These are phyloP conservation scores for Petrolisthes cinctipes DNA, from an alignment of 2,888 invertebrate genomes.

Conservation along the genomic window DNA sequence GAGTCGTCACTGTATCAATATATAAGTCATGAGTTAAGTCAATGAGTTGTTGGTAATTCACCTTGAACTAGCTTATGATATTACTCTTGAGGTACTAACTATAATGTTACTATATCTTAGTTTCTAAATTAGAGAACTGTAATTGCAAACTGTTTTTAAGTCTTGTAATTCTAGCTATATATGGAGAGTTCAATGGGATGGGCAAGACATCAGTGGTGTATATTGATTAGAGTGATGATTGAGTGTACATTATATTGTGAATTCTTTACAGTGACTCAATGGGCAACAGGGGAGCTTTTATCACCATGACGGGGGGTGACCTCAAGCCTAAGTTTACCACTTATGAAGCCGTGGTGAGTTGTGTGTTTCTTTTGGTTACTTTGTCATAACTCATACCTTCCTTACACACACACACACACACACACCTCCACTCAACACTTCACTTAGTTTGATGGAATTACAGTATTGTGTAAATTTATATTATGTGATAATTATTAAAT, in stretches of 20 bases:
- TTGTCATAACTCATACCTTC: neutral
- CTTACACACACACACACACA: too few species aligned
- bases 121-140: neutral
- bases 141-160: neutral
- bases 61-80: too few species aligned
- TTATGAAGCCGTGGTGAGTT: slow-evolving; percentile 93
- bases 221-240: too few species aligned
- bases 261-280: slow-evolving; percentile 88
- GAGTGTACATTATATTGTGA: too few species aligned
- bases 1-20: neutral
- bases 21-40: neutral
- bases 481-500: too few species aligned
- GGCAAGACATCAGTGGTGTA: too few species aligned
- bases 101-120: neutral
- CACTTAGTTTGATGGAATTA: too few species aligned
- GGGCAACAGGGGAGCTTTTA: slow-evolving; percentile 98
- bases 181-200: neutral
- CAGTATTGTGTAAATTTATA: too few species aligned
- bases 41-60: too few species aligned
- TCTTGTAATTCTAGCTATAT: neutral
- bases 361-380: slow-evolving; percentile 24
- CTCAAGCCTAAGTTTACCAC: slow-evolving; percentile 90
- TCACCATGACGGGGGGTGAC: slow-evolving; percentile 91
- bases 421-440: too few species aligned
- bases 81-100: neutral